A percentile compares a stretch with the other conserved stretches of the same genome.
These are phyloP conservation scores for Drosophila aldrichi DNA, from an alignment of 2,888 invertebrate species.

Conservation along the genomic window DNA sequence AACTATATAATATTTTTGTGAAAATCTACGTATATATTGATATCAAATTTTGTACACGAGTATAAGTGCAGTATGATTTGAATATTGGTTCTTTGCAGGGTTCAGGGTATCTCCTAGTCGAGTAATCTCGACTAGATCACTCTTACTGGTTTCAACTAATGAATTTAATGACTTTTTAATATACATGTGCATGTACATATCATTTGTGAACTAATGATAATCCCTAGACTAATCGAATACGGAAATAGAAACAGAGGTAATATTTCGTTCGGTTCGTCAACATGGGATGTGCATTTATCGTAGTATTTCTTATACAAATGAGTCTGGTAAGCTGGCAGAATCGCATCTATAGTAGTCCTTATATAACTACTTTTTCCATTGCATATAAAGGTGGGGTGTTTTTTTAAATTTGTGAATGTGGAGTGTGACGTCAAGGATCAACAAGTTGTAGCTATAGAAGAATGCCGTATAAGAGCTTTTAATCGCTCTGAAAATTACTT, in stretches of 20 bases:
- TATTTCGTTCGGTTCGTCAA: neutral
- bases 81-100: too few species aligned
- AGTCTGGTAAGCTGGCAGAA: conserved; percentile 2
- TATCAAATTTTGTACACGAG: too few species aligned
- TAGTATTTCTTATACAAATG: neutral
- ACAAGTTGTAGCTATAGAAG: neutral
- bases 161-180: neutral
- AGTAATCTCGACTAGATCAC: too few species aligned
- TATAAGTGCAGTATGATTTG: too few species aligned
- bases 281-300: neutral
- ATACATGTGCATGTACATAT: neutral
- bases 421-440: neutral
- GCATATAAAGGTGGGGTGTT: conserved; percentile 10
- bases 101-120: too few species aligned
- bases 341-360: neutral
- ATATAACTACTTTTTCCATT: too few species aligned
- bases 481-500: conserved; percentile 29
- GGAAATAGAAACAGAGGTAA: neutral
- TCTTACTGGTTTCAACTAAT: too few species aligned
- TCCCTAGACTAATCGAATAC: too few species aligned
- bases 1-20: too few species aligned
- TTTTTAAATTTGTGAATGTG: conserved; percentile 31
- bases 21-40: too few species aligned
- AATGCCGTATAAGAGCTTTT: conserved; percentile 38
- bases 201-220: too few species aligned